Evolutionary conservation across 1,140 invertebrate species (phyloP).

Genomic region (Hestina assimilis): DNA sequence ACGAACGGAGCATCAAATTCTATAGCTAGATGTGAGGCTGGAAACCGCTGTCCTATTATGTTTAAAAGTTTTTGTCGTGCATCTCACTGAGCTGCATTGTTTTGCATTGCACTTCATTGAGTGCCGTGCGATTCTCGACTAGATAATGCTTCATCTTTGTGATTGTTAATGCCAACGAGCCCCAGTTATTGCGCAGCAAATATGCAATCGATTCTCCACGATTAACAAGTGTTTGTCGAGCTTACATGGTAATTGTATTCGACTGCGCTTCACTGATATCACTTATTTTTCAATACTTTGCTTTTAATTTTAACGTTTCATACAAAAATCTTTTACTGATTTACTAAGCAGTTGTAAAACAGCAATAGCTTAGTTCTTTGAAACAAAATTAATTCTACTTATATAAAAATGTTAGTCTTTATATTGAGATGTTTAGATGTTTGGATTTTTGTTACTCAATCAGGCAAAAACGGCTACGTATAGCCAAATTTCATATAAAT

Average conservation of each 20-base stretch:
- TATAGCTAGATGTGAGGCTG: conserved; percentile 53
- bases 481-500: too few species aligned
- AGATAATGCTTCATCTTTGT: conserved; percentile 36
- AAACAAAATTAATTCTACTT: too few species aligned
- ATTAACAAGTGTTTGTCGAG: conserved; percentile 33
- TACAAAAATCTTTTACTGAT: too few species aligned
- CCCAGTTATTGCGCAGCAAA: conserved; percentile 53
- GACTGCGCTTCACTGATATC: neutral
- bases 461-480: too few species aligned
- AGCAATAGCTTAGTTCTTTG: too few species aligned
- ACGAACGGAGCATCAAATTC: conserved; percentile 55
- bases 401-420: too few species aligned
- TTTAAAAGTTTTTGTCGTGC: conserved; percentile 58
- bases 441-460: too few species aligned
- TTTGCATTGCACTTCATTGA: conserved; percentile 49
- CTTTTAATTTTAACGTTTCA: neutral
- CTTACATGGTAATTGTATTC: conserved; percentile 10
- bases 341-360: too few species aligned
- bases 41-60: conserved; percentile 51
- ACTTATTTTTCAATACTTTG: neutral
- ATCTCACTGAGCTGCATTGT: conserved; percentile 51
- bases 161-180: conserved; percentile 47
- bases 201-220: conserved; percentile 42
- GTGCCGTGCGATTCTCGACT: conserved; percentile 53
- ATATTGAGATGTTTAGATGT: too few species aligned